phyloP scores from a whole-genome alignment of 2,797 vertebrate genomes.

The Pyrocephalus nanus region DNA sequence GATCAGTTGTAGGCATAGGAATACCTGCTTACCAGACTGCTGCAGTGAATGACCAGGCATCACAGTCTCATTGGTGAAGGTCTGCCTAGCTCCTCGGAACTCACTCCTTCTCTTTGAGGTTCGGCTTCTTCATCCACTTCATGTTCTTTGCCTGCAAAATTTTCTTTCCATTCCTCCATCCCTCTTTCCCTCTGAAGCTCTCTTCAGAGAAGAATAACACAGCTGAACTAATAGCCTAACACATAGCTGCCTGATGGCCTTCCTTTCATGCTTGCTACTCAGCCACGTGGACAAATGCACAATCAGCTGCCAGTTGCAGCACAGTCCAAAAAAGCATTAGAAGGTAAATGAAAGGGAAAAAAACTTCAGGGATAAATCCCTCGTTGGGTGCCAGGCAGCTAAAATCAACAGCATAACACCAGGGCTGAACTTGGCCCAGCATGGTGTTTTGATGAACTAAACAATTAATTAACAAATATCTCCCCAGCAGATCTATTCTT shows the following conservation, averaged over 20 bases:
- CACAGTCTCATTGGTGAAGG: not conserved
- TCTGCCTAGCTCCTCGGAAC: not conserved
- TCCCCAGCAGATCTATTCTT: slow-evolving; percentile 71
- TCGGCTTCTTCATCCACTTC: not conserved
- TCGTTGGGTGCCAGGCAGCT: not conserved
- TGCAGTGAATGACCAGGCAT: not conserved
- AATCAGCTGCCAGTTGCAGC: slow-evolving; percentile 12
- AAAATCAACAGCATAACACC: slow-evolving; percentile 17
- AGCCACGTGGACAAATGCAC: slow-evolving; percentile 25
- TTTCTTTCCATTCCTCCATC: not conserved
- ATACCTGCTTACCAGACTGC: not conserved
- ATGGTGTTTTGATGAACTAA: slow-evolving; percentile 72
- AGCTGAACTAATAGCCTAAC: not conserved
- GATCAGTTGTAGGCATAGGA: not conserved
- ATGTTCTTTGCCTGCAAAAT: not conserved
- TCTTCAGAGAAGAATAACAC: not conserved
- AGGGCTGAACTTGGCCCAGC: slow-evolving; percentile 52
- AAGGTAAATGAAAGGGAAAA: slow-evolving; percentile 11
- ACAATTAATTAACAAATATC: slow-evolving; percentile 78
- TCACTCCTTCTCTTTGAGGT: not conserved
- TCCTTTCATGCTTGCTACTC: not conserved
- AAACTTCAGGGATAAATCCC: not conserved
- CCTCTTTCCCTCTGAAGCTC: not conserved
- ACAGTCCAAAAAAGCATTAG: slow-evolving; percentile 17
- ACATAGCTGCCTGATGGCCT: not conserved